These are phyloP conservation scores for Ooceraea biroi DNA, from an alignment of 1,140 invertebrate species.

Conservation along the genomic window DNA sequence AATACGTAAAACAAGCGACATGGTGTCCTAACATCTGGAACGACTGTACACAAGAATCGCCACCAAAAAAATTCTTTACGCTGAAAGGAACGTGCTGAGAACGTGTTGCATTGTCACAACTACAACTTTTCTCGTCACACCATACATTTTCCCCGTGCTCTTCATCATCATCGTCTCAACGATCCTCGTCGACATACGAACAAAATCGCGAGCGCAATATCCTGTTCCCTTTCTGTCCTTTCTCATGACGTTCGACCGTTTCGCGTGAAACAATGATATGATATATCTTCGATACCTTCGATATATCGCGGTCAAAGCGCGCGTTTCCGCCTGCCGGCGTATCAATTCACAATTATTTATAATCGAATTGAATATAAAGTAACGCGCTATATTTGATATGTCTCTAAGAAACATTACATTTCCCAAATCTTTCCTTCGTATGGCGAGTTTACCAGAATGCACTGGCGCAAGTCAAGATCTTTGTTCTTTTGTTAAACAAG, in stretches of 20 bases:
- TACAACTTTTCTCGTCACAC: background rate
- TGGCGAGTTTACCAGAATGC: too few species aligned
- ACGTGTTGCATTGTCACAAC: background rate
- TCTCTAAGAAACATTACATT: background rate
- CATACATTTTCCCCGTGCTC: background rate
- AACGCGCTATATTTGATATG: background rate
- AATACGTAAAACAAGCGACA: constrained; percentile 23
- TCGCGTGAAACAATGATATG: constrained; percentile 38
- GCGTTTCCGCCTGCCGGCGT: background rate
- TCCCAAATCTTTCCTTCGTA: too few species aligned
- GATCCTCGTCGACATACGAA: background rate
- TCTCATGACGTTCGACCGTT: background rate
- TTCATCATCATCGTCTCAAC: background rate
- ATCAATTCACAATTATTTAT: constrained; percentile 71
- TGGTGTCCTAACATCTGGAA: background rate
- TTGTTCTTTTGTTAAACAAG: too few species aligned
- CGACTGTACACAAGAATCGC: background rate
- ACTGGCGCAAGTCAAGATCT: too few species aligned
- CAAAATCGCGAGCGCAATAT: constrained; percentile 31
- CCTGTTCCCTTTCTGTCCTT: background rate
- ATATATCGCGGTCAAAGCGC: background rate
- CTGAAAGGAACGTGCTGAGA: constrained; percentile 5
- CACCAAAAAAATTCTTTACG: background rate
- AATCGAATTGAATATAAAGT: constrained; percentile 82
- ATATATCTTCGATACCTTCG: background rate